Evolutionary conservation across 2,888 invertebrate genomes (phyloP).

Genomic region (Acleris sparsana): DNA sequence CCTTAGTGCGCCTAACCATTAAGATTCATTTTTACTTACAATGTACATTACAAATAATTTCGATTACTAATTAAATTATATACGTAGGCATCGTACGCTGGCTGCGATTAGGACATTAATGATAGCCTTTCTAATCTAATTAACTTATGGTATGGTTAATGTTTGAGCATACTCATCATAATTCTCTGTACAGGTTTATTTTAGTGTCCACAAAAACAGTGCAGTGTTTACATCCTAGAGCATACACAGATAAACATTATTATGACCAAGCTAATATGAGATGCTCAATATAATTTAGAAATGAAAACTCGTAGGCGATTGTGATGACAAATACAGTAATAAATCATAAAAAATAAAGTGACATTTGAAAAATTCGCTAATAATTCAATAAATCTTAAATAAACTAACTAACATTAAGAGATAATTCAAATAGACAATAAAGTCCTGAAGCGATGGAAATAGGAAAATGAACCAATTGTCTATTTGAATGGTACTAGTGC

Average conservation of each 20-base stretch:
- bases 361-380: slow-evolving; percentile 35
- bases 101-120: slow-evolving; percentile 48
- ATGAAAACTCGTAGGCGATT: slow-evolving; percentile 23
- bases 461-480: slow-evolving; percentile 14
- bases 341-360: slow-evolving; percentile 24
- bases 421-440: slow-evolving; percentile 29
- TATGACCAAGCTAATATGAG: slow-evolving; percentile 24
- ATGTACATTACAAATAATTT: slow-evolving; percentile 84
- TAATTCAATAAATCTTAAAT: slow-evolving; percentile 36
- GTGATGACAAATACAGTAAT: slow-evolving; percentile 29
- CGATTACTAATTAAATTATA: slow-evolving; percentile 55
- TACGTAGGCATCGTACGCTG: slow-evolving; percentile 48
- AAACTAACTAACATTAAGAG: slow-evolving; percentile 33
- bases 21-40: slow-evolving; percentile 84
- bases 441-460: not conserved
- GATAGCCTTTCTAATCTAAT: slow-evolving; percentile 44
- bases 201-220: slow-evolving; percentile 16
- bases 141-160: slow-evolving; percentile 42
- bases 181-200: slow-evolving; percentile 42
- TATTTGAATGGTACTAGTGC: slow-evolving; percentile 21
- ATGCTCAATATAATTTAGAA: slow-evolving; percentile 28
- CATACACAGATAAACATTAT: slow-evolving; percentile 18
- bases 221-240: not conserved
- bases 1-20: slow-evolving; percentile 74
- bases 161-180: slow-evolving; percentile 64